A percentile compares a stretch with the other conserved stretches of the same genome.
Evolutionary conservation across 2,113 vertebrate species (phyloP).

Genomic region (Ardeotis arabs): DNA sequence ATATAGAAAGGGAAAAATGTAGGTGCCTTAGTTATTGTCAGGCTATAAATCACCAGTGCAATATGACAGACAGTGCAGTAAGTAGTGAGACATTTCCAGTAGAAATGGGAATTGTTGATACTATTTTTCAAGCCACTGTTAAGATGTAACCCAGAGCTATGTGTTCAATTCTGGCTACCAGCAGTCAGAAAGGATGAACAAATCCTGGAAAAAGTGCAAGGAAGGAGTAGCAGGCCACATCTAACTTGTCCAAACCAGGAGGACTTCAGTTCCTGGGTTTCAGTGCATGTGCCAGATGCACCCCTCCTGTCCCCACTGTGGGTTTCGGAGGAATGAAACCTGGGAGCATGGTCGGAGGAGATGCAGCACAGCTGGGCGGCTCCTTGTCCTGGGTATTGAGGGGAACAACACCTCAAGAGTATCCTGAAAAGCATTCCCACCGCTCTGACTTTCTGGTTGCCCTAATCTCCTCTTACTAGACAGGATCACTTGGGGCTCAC

Average conservation of each 20-base stretch:
- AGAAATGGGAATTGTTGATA: background rate
- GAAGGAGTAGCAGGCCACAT: background rate
- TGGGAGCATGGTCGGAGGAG: background rate
- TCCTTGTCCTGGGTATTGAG: background rate
- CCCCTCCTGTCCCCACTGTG: background rate
- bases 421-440: background rate
- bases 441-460: background rate
- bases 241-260: background rate
- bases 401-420: background rate
- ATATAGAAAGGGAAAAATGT: background rate
- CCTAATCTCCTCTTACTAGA: background rate
- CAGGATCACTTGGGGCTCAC: background rate
- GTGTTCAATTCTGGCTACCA: background rate
- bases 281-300: fast-evolving
- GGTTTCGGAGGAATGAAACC: background rate
- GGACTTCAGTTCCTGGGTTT: background rate
- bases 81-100: background rate
- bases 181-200: background rate
- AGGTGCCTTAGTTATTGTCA: background rate
- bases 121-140: background rate
- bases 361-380: background rate
- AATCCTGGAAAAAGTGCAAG: background rate
- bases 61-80: background rate
- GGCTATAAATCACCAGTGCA: background rate
- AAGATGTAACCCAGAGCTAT: background rate